Percentiles rank a stretch among this genome's conserved stretches.
phyloP scores from a whole-genome alignment of 2,113 vertebrate genomes.

The Melanostigma gelatinosum region DNA sequence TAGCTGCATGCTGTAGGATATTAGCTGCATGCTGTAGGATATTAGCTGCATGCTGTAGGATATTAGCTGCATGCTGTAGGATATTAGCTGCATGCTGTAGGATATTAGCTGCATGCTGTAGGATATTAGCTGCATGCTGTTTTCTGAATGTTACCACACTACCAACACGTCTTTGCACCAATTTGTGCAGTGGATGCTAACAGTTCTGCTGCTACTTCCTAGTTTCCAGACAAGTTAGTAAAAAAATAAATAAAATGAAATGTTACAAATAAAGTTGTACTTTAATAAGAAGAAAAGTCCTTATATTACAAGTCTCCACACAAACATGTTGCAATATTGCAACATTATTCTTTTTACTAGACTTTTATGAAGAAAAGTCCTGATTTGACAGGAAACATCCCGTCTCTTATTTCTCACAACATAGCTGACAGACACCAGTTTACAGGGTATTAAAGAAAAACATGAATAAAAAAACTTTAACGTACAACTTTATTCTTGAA shows the following conservation, averaged over 20 bases:
- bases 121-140: background rate
- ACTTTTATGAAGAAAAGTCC: background rate
- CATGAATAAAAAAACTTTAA: background rate
- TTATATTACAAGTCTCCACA: background rate
- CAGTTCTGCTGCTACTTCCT: background rate
- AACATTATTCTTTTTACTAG: background rate
- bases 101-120: constrained; percentile 2
- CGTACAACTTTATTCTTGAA: background rate
- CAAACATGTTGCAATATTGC: background rate
- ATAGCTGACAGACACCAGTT: background rate
- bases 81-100: constrained; percentile 3
- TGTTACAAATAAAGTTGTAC: background rate
- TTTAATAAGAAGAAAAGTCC: background rate
- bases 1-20: constrained; percentile 2
- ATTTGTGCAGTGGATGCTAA: background rate
- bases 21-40: constrained; percentile 1
- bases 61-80: constrained; percentile 2
- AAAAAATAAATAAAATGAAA: background rate
- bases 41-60: constrained; percentile 4
- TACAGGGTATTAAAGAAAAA: background rate
- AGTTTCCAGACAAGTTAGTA: background rate
- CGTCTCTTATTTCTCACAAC: background rate
- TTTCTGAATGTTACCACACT: background rate
- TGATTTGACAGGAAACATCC: background rate
- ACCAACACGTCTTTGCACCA: background rate